Evolutionary conservation across 2,113 vertebrate species (phyloP).

Genomic region (Nicator chloris): DNA sequence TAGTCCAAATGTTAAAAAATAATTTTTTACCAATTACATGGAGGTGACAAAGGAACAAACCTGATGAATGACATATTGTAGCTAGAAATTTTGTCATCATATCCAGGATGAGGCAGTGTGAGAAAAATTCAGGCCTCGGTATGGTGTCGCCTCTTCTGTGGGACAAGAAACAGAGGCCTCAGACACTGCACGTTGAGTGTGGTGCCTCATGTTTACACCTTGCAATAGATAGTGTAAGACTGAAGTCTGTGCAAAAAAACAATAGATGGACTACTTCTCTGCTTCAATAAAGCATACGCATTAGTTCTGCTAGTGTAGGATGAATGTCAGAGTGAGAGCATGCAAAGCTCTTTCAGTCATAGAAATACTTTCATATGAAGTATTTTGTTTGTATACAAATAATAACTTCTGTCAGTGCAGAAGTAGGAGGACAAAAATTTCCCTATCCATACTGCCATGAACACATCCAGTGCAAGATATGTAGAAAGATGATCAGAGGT

Average conservation of each 20-base stretch:
- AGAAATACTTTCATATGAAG: neutral
- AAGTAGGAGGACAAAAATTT: neutral
- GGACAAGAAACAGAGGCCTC: neutral
- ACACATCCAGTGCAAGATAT: neutral
- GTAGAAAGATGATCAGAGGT: neutral
- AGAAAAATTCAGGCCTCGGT: neutral
- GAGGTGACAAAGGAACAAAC: neutral
- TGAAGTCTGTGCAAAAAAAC: neutral
- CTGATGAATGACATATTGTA: neutral
- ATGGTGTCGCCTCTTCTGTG: neutral
- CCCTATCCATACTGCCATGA: neutral
- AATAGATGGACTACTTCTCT: neutral
- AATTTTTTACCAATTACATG: neutral
- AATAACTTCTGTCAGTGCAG: neutral
- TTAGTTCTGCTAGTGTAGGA: neutral
- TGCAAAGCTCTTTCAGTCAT: neutral
- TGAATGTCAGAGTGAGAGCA: neutral
- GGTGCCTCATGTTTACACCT: rapidly evolving
- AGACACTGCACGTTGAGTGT: neutral
- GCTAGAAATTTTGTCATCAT: neutral
- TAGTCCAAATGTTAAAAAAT: neutral
- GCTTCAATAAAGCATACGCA: neutral
- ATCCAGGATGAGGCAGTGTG: neutral
- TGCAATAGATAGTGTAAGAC: rapidly evolving
- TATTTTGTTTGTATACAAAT: neutral